These are phyloP conservation scores for Pelmatolapia mariae DNA, from an alignment of 2,113 vertebrate genomes.

Conservation along the genomic window DNA sequence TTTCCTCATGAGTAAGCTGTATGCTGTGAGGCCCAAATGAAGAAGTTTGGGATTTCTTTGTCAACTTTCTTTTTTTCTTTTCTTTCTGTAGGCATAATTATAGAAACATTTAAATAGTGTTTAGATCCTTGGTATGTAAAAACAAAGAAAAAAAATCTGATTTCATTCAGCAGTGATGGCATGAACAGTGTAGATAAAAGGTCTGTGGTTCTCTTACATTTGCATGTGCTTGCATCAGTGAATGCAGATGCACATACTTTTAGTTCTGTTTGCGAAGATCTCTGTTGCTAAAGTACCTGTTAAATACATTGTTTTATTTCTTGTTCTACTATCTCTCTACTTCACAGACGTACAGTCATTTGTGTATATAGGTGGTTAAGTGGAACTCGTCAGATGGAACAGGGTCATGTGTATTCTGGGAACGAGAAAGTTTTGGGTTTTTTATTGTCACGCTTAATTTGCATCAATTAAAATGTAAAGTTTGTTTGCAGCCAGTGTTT, in stretches of 20 bases:
- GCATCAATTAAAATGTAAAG: neutral
- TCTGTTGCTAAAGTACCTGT: slow-evolving; percentile 7
- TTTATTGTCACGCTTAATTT: neutral
- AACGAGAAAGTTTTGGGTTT: neutral
- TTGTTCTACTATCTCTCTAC: neutral
- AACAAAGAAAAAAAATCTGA: neutral
- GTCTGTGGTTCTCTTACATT: neutral
- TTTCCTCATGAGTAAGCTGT: neutral
- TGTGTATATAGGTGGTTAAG: neutral
- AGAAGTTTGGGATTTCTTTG: neutral
- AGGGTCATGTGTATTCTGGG: neutral
- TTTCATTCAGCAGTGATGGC: neutral
- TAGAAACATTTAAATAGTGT: neutral
- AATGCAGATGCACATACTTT: neutral
- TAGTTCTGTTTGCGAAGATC: neutral
- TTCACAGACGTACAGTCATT: neutral
- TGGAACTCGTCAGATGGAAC: neutral
- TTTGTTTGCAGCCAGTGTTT: neutral
- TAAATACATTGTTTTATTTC: neutral
- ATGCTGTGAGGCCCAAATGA: neutral
- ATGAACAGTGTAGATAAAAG: neutral
- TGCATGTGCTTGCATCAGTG: neutral
- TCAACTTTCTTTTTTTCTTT: neutral
- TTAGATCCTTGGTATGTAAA: neutral
- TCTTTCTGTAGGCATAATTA: neutral